A percentile compares a stretch with the other conserved stretches of the same genome.
Evolutionary conservation across 2,113 vertebrate species (phyloP).

Genomic region (Isurus oxyrinchus): DNA sequence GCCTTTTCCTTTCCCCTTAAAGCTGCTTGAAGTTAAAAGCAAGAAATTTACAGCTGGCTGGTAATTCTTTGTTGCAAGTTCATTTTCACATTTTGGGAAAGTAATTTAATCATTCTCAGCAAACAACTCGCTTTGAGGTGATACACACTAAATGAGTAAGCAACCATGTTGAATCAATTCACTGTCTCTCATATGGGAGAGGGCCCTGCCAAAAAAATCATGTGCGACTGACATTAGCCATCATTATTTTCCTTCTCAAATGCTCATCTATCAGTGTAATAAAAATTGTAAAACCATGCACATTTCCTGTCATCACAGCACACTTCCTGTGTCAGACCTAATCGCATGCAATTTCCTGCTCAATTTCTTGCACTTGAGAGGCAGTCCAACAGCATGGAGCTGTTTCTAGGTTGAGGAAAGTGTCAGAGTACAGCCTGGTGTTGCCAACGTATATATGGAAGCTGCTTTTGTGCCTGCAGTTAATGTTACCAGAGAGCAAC

Average conservation of each 20-base stretch:
- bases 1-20: background rate
- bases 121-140: background rate
- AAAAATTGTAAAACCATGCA: background rate
- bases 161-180: background rate
- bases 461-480: background rate
- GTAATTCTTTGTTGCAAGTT: background rate
- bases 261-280: background rate
- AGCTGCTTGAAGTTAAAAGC: background rate
- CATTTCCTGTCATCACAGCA: slow-evolving; percentile 20
- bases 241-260: background rate
- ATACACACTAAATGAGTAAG: background rate
- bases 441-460: no score
- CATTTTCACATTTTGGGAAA: background rate
- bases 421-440: background rate
- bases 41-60: background rate
- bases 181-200: no score
- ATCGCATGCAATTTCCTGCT: background rate
- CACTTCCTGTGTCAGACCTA: slow-evolving; percentile 9
- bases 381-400: background rate
- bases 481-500: background rate
- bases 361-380: background rate
- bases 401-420: background rate
- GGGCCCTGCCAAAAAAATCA: background rate
- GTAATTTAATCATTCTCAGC: background rate
- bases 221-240: background rate